Evolutionary conservation across 2,797 vertebrate genomes (phyloP), one percentile per base, ranked within the genome.

Genomic region (Notoglanidium macrostoma): DNA sequence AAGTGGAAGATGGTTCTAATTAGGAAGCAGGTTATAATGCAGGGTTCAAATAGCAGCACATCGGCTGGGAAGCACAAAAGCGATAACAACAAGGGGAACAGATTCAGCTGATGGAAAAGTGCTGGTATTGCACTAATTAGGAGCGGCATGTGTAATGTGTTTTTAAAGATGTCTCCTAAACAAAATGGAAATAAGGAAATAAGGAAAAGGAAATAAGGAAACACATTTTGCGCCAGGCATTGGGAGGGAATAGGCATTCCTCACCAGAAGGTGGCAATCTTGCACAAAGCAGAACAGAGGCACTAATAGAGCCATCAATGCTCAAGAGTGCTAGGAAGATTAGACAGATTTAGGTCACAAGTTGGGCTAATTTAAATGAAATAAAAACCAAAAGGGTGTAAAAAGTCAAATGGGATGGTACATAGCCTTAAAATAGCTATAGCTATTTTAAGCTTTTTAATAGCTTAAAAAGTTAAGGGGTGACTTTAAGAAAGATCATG

Each of bases 1-100:
- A 86, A 94, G 92, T 93, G 91, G 93, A 95, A 95, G 94, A 93
- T 95, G 94, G 92, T 92, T 95, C 93, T 95, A 96, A 96, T 96
- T 96, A 93, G 95, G 90, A 93, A 92, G 88, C 83, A 91, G 89
- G 92, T 93, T 90, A 91, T 90, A 89, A 93, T 92, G 86, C 72
- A 84, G 89, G 92, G 93, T 95, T 95, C 92, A 95, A 94, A 95
- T 94, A 94, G 93, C 93, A 93, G 91, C 67, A 32, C 89, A 91
- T 87, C 57, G 87, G 86, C 89, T 87, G 90, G 90, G 87, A 88
- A 78, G 89, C 57, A 94, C 93, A 95, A 95, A 92, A 86, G 91
- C 91, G 86, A 94, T 91, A 77, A 86, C 65, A 65, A 90, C 92
- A 91, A 90, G 90, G 90, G 89, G 84, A 90, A 84, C 88, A 91